A percentile compares a stretch with the other conserved stretches of the same genome.
Conservation (phyloP, 2,888 invertebrate genomes). For the Schizotus pectinicornis region DNA sequence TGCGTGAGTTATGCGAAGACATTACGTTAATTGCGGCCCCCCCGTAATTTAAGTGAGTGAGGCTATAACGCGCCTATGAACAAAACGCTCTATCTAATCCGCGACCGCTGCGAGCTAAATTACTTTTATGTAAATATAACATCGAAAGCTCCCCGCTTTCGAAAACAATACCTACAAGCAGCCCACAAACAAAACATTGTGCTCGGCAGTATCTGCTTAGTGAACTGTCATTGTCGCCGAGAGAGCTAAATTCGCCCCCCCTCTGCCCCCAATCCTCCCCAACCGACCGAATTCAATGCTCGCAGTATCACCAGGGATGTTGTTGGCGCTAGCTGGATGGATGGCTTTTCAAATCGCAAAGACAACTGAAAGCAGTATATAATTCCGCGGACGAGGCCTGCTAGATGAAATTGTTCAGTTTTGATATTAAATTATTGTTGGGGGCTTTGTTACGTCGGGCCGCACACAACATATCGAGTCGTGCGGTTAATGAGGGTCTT, state of each 20-base stretch:
- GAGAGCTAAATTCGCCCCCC: slow-evolving; percentile 15
- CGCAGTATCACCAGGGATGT: no score
- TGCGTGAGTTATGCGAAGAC: slow-evolving; percentile 11
- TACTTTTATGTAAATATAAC: slow-evolving; percentile 32
- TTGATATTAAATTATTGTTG: slow-evolving; percentile 28
- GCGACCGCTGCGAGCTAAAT: slow-evolving; percentile 25
- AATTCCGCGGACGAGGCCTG: not conserved
- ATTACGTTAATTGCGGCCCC: slow-evolving; percentile 19
- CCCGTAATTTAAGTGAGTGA: slow-evolving; percentile 1
- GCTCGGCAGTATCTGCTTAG: slow-evolving; percentile 21
- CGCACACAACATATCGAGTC: no score
- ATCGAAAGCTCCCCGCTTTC: slow-evolving; percentile 24
- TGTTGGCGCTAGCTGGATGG: no score
- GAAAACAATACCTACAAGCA: slow-evolving; percentile 26
- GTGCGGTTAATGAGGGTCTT: no score
- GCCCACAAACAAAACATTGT: slow-evolving; percentile 23
- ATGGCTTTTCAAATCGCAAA: no score
- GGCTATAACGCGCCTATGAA: slow-evolving; percentile 21
- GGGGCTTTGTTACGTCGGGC: slow-evolving; percentile 11
- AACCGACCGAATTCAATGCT: no score
- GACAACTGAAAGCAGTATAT: no score
- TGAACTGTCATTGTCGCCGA: slow-evolving; percentile 25
- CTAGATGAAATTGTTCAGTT: slow-evolving; percentile 29
- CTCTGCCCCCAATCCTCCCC: no score
- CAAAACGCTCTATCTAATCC: slow-evolving; percentile 29